A percentile compares a stretch with the other conserved stretches of the same genome.
phyloP scores from a whole-genome alignment of 2,113 vertebrate species.

The Colossoma macropomum region DNA sequence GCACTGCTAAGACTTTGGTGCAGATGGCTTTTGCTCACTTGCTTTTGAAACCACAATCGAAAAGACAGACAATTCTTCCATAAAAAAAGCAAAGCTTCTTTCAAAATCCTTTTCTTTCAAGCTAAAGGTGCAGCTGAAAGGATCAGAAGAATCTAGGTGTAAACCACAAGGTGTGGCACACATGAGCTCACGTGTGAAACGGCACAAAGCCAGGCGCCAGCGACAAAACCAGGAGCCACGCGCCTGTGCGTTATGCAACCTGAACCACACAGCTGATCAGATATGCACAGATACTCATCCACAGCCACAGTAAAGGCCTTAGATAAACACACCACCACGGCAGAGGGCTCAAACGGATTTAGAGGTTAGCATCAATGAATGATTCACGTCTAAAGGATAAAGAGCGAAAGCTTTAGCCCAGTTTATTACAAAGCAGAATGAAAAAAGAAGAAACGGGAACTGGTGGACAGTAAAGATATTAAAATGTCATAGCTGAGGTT shows the following conservation, averaged over 20 bases:
- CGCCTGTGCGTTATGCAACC: slow-evolving; percentile 17
- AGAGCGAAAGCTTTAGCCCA: not conserved
- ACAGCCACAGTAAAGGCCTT: not conserved
- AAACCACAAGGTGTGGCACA: slow-evolving; percentile 10
- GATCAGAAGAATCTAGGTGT: not conserved
- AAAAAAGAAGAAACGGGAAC: not conserved
- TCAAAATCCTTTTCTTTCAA: not conserved
- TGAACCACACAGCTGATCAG: not conserved
- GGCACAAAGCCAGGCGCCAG: slow-evolving; percentile 9
- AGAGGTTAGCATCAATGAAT: not conserved
- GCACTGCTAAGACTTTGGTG: not conserved
- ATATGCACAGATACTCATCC: slow-evolving; percentile 21
- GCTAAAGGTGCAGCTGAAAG: not conserved
- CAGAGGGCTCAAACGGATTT: slow-evolving; percentile 16
- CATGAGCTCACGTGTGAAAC: not conserved
- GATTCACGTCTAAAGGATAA: not conserved
- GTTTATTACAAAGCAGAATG: not conserved
- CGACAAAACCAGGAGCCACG: slow-evolving; percentile 25
- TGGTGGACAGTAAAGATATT: not conserved
- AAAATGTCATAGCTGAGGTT: not conserved
- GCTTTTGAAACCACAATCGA: not conserved
- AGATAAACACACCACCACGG: slow-evolving; percentile 6
- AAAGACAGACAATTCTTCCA: not conserved
- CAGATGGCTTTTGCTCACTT: not conserved
- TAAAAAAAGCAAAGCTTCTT: no score